Conservation (phyloP, 1,140 invertebrate species). For the Penaeus japonicus region DNA sequence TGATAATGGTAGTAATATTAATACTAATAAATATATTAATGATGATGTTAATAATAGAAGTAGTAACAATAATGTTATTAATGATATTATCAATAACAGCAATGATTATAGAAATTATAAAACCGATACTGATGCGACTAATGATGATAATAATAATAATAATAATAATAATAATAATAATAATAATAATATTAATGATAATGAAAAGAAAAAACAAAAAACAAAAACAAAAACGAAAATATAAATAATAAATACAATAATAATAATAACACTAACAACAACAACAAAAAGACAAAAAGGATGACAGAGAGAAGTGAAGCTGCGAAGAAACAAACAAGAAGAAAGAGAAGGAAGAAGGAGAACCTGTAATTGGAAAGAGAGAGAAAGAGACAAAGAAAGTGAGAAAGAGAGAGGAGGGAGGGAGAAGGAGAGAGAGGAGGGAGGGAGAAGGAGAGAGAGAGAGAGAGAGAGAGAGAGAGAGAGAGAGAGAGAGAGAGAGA, state of each 20-base stretch:
- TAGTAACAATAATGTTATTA: no score
- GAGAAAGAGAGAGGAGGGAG: background rate
- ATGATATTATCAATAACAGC: no score
- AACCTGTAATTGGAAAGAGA: background rate
- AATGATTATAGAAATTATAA: background rate
- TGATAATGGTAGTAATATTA: background rate
- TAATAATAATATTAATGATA: no score
- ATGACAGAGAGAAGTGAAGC: background rate
- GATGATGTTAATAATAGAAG: no score
- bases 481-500: conserved; percentile 9
- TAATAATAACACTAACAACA: no score
- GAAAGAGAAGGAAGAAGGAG: background rate
- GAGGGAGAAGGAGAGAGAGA: background rate
- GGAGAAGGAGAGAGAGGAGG: background rate
- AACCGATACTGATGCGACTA: background rate
- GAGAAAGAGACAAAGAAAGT: background rate
- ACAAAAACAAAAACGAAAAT: no score
- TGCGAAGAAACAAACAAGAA: no score
- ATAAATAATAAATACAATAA: no score
- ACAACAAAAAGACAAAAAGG: no score
- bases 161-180: no score
- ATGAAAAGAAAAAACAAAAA: no score
- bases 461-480: conserved; percentile 14
- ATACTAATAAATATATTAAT: background rate
- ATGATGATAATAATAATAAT: background rate